These are phyloP conservation scores for Leptoclinus maculatus DNA, from an alignment of 2,797 vertebrate genomes.

Conservation along the genomic window DNA sequence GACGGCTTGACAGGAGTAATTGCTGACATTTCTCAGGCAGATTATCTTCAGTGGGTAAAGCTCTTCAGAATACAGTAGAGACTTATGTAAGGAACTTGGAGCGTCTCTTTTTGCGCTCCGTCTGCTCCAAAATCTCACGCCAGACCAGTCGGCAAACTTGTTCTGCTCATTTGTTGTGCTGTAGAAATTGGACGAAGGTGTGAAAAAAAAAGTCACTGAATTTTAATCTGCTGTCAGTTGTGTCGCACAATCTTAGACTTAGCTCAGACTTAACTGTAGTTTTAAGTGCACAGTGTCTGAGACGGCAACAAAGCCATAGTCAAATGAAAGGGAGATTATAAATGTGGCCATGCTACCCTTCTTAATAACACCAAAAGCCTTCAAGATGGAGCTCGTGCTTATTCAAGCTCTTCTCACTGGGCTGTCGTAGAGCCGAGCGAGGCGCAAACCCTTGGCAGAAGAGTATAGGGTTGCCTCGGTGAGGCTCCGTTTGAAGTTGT, in stretches of 20 bases:
- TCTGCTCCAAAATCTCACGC: conserved; percentile 8
- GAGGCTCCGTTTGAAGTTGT: conserved; percentile 71
- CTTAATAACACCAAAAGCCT: conserved; percentile 44
- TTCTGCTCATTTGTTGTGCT: background rate
- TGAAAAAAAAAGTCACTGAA: conserved; percentile 14
- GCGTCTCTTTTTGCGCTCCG: background rate
- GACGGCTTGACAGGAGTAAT: conserved; percentile 72
- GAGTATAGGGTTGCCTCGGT: conserved; percentile 65
- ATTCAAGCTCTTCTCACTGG: conserved; percentile 65
- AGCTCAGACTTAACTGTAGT: conserved; percentile 13
- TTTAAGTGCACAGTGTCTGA: background rate
- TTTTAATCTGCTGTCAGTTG: conserved; percentile 38
- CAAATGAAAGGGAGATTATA: conserved; percentile 55
- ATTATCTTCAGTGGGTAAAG: conserved; percentile 61
- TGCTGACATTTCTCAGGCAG: conserved; percentile 77
- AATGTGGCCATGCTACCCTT: conserved; percentile 30
- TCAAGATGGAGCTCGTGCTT: conserved; percentile 47
- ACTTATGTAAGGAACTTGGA: conserved; percentile 25
- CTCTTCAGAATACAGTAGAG: conserved; percentile 37
- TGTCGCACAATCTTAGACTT: background rate
- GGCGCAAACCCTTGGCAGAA: conserved; percentile 63
- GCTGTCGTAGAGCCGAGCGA: conserved; percentile 35
- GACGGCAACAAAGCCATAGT: conserved; percentile 32
- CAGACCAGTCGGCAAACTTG: conserved; percentile 7
- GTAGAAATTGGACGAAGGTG: conserved; percentile 19